Evolutionary conservation across 2,113 vertebrate species (phyloP).

Genomic region (Thalassoma bifasciatum): DNA sequence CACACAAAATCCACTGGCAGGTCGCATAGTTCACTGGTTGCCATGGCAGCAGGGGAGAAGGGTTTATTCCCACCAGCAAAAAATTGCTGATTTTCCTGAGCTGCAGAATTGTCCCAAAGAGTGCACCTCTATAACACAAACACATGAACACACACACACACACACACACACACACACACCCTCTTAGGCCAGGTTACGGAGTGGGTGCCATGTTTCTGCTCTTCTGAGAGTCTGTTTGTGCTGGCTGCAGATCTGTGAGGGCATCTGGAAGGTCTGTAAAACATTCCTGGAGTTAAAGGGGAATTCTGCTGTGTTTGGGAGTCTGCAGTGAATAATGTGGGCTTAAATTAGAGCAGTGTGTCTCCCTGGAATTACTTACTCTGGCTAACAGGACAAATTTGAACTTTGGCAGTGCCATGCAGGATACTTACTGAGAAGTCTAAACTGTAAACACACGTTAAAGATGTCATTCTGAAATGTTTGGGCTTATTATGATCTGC

Average conservation of each 20-base stretch:
- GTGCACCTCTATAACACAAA: conserved; percentile 15
- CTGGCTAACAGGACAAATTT: conserved; percentile 17
- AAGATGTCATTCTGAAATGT: too few relatives aligned
- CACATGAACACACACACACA: neutral
- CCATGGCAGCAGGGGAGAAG: conserved; percentile 53
- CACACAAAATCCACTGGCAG: conserved; percentile 26
- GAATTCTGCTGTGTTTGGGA: conserved; percentile 38
- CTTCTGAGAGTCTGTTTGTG: conserved; percentile 16
- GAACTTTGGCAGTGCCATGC: neutral
- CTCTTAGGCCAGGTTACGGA: neutral
- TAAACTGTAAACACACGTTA: too few relatives aligned
- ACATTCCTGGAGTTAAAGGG: conserved; percentile 39
- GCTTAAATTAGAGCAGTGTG: conserved; percentile 17
- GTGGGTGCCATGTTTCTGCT: conserved; percentile 2
- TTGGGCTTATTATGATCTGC: too few relatives aligned
- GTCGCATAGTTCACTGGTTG: conserved; percentile 63
- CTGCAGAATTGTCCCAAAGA: conserved; percentile 38
- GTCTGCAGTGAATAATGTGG: conserved; percentile 21
- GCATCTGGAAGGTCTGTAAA: conserved; percentile 19
- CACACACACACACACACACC: neutral
- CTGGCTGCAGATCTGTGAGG: conserved; percentile 15
- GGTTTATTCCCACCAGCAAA: conserved; percentile 43
- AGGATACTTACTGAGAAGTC: too few relatives aligned
- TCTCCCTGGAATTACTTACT: neutral
- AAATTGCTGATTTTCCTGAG: conserved; percentile 50